Base-by-base conservation (phyloP, 1,140 invertebrate species). In the Eriosoma lanigerum region DNA sequence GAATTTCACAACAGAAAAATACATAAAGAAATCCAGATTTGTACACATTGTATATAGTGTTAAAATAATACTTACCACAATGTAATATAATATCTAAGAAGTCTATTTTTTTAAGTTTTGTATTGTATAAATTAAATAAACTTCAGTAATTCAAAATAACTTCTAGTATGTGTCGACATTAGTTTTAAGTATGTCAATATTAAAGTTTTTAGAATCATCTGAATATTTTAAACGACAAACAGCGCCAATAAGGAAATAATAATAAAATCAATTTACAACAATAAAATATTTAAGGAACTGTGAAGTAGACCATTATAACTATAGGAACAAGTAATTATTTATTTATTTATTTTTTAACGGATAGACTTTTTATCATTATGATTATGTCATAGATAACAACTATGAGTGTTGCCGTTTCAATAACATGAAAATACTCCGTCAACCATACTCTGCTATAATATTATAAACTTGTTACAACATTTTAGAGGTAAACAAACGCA, bases 271-370 rank as follows among this genome's bases (percentile, higher is more conserved):
- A 68, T 68, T 68, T 48, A 24, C 12, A 9, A 6, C 21, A 68
- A 68, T 68, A 68, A 68, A 66, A 46, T 46, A 66, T 66, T 66
- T 66, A 66, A 66, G 12, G 62, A 44, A 38, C 32, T 64, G 19
- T 5, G 6, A 13, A 4, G 13, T 60, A 26, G 62, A 38, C n/a
- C n/a, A n/a, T n/a, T n/a, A n/a, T n/a, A n/a, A n/a, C 32, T 38
- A 38, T 38, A 38, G 32, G 32, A 38, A 38, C 32, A 8, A 38
- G 32, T 38, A 8, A 66, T 66, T 44, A 38, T 38, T 21, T 32
- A n/a, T 62, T 62, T 60, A 60, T 32, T 38, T 62, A 38, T 21
- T 32, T 66, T 66, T 21, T 44, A 66, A 66, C 64, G 64, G 64
- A 66, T 29, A 19, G 38, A 46, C 17, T 62, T 32, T 38, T 62